Conservation (phyloP, 2,797 vertebrate genomes). For the Spheniscus humboldti region DNA sequence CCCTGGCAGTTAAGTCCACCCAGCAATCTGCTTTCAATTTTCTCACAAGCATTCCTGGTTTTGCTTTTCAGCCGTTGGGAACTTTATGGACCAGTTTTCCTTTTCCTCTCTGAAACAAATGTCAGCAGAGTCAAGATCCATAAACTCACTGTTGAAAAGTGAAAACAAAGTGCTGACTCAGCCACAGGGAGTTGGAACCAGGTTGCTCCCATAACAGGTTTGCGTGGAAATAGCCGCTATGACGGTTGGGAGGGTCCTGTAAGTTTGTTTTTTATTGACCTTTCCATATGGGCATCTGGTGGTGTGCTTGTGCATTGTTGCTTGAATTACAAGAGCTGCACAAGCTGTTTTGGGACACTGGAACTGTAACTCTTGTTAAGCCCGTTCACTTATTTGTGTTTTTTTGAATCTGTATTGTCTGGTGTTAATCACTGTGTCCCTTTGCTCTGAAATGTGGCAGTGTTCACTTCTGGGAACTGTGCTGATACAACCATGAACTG, state of each 20-base stretch:
- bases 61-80: conserved; percentile 28
- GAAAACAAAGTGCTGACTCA: conserved; percentile 31
- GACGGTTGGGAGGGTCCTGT: background rate
- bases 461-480: background rate
- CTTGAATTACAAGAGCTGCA: background rate
- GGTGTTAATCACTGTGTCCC: background rate
- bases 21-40: background rate
- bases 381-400: background rate
- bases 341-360: background rate
- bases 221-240: background rate
- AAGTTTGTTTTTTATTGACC: background rate
- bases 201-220: conserved; percentile 8
- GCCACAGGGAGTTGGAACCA: background rate
- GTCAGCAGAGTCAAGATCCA: conserved; percentile 28
- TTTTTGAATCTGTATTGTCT: background rate
- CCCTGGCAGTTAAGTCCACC: background rate
- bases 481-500: background rate
- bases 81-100: conserved; percentile 29
- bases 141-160: conserved; percentile 43
- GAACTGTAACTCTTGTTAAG: background rate
- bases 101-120: conserved; percentile 27
- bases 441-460: background rate
- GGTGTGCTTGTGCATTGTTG: background rate
- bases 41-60: conserved; percentile 19
- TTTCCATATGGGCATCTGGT: background rate